Evolutionary conservation across 53 echinoderm and acorn worm genomes (phyloP).

Genomic region (Echinometra lucunter): DNA sequence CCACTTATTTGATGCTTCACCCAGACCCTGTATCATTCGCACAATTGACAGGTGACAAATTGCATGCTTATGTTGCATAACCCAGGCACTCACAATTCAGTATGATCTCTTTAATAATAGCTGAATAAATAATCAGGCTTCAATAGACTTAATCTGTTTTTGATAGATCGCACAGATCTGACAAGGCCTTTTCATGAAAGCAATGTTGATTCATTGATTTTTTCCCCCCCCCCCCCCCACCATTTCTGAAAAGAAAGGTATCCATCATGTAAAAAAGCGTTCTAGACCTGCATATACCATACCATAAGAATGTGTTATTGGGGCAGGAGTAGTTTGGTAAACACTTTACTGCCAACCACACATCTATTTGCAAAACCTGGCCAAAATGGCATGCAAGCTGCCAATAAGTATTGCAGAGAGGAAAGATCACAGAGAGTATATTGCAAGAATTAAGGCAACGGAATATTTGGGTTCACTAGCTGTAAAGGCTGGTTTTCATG

Average conservation of each 20-base stretch:
- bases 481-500: too few relatives aligned
- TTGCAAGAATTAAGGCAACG: too few relatives aligned
- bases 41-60: neutral
- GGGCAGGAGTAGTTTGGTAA: neutral
- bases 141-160: neutral
- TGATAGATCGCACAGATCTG: constrained; percentile 1
- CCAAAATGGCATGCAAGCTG: neutral
- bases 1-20: neutral
- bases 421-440: too few relatives aligned
- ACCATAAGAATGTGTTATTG: neutral
- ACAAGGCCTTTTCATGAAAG: neutral
- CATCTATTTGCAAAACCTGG: neutral
- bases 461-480: too few relatives aligned
- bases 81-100: neutral
- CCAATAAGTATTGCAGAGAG: too few relatives aligned
- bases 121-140: neutral
- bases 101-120: neutral
- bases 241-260: neutral
- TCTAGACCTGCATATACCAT: neutral
- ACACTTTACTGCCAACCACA: neutral
- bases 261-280: neutral
- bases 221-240: neutral
- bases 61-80: neutral
- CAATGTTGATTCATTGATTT: neutral
- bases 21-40: neutral